These are phyloP conservation scores for Percina caprodes DNA, from an alignment of 2,113 vertebrate species.

Conservation along the genomic window DNA sequence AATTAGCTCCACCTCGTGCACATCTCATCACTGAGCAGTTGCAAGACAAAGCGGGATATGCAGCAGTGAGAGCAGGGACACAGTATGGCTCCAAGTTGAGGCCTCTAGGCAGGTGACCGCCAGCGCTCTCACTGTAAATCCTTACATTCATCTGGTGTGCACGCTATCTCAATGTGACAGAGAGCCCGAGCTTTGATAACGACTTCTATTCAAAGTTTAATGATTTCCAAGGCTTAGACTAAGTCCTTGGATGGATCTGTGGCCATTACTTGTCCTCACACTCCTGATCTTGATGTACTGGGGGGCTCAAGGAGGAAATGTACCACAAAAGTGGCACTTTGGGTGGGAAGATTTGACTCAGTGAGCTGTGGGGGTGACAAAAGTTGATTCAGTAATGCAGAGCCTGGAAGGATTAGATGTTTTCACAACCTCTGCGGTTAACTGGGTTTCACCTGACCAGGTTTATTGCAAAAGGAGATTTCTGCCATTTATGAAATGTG, in stretches of 20 bases:
- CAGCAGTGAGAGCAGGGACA: not conserved
- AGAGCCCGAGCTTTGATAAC: conserved; percentile 29
- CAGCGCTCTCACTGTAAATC: conserved; percentile 46
- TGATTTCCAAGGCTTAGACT: conserved; percentile 46
- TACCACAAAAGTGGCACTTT: conserved; percentile 33
- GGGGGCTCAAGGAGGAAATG: conserved; percentile 33
- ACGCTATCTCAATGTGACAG: conserved; percentile 33
- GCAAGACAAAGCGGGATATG: conserved; percentile 13
- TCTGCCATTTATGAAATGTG: conserved; percentile 26
- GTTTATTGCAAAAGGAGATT: conserved; percentile 42
- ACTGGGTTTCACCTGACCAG: conserved; percentile 33
- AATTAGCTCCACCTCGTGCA: conserved; percentile 8
- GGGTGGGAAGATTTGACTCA: conserved; percentile 11
- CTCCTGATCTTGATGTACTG: conserved; percentile 38
- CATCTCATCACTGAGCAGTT: conserved; percentile 28
- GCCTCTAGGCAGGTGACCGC: conserved; percentile 51
- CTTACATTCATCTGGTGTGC: conserved; percentile 37
- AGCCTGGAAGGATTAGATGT: conserved; percentile 39
- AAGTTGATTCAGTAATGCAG: conserved; percentile 27
- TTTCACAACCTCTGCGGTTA: conserved; percentile 31
- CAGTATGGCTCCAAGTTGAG: not conserved
- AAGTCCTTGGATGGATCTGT: conserved; percentile 26
- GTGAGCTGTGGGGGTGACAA: conserved; percentile 23
- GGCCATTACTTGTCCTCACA: conserved; percentile 29
- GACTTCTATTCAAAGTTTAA: conserved; percentile 61